Evolutionary conservation across 2,888 invertebrate genomes (phyloP).

Genomic region (Tachina grossa): DNA sequence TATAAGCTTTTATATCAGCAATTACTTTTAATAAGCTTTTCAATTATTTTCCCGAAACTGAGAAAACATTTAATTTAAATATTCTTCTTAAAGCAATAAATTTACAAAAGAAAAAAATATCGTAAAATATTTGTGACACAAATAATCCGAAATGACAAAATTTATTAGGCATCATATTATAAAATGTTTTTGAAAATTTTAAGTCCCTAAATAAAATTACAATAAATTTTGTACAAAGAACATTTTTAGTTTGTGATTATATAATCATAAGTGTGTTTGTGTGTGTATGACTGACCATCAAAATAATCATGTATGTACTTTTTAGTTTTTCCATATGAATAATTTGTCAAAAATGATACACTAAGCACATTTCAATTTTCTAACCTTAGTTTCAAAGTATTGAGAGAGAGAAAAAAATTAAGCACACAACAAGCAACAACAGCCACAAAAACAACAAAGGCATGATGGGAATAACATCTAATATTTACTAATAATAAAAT

Average conservation of each 20-base stretch:
- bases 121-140: constrained; percentile 29
- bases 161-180: constrained; percentile 26
- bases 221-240: constrained; percentile 16
- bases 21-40: constrained; percentile 4
- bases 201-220: constrained; percentile 25
- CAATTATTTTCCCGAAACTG: neutral
- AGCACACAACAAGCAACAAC: neutral
- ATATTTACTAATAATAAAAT: neutral
- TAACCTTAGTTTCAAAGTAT: constrained; percentile 6
- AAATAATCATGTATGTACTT: constrained; percentile 36
- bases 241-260: neutral
- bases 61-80: neutral
- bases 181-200: constrained; percentile 24
- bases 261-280: neutral
- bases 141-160: constrained; percentile 21
- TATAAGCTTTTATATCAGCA: neutral
- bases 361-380: constrained; percentile 51
- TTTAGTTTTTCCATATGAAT: constrained; percentile 42
- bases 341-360: constrained; percentile 48
- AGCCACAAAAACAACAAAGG: constrained; percentile 3
- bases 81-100: neutral
- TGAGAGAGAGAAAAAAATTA: neutral
- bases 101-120: neutral
- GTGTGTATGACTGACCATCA: constrained; percentile 7
- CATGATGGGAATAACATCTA: constrained; percentile 25